Evolutionary conservation across 2,888 invertebrate species (phyloP), one percentile per base, ranked within the genome.

Genomic region (Rugalucina vietnamica): DNA sequence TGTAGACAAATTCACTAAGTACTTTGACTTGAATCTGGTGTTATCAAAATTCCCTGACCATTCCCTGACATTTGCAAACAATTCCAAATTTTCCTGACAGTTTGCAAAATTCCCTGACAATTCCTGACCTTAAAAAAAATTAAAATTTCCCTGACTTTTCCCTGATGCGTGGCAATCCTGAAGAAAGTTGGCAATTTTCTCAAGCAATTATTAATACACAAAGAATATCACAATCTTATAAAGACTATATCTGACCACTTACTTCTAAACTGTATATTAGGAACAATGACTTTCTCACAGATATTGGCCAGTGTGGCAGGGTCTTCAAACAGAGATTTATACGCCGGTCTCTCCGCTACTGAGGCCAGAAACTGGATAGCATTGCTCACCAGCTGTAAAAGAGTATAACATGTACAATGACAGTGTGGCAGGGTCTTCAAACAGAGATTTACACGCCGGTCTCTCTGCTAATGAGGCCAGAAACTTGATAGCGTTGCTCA

Each of bases 211-310:
- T n/a, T n/a, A n/a, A n/a, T n/a, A n/a, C n/a, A n/a, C n/a, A n/a
- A n/a, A n/a, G n/a, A n/a, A n/a, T n/a, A n/a, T n/a, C n/a, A n/a
- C n/a, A n/a, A n/a, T n/a, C n/a, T n/a, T n/a, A n/a, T n/a, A n/a
- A n/a, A n/a, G n/a, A n/a, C n/a, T n/a, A n/a, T n/a, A n/a, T 43
- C 10, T 43, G 43, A 21, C 60, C 27, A 82, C 90, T 88, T 90
- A 98, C 98, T 97, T 96, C 99, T 96, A 90, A 99, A 98, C 95
- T 98, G 97, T 96, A 99, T 97, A 94, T 99, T 99, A 0, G 99
- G 99, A 92, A 99, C 98, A 91, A 99, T 98, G n/a, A 99, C 98
- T 95, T 98, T 98, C 94, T 99, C 98, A 95, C 99, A 99, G 88
- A 99, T 98, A 91, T 97, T 97, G 88, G 97, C 97, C 8, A 99